Base-by-base conservation (phyloP, 2,888 invertebrate species). In the Drosophila dives region DNA sequence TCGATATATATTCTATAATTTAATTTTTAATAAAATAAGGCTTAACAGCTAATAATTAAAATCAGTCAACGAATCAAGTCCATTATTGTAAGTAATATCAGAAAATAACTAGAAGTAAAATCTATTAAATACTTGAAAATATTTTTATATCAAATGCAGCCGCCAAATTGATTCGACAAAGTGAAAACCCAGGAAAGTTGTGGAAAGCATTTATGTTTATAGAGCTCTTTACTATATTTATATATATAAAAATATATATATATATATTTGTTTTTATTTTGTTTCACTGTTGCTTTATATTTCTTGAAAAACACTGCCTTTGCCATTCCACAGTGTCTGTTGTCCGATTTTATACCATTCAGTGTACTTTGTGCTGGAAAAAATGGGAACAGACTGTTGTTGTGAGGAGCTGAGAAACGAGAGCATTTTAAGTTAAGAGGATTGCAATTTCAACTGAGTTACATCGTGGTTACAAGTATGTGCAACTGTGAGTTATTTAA, bases 401-500 rank as follows among this genome's bases (percentile, higher is more conserved):
- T 40, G 51, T 29, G 50, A 11, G 15, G 11, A 23, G 38, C 11
- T 12, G 17, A 3, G 26, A 61, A 34, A 59, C 26, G 29, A 15
- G 33, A 26, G 15, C 12, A 40, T 40, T 53, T 64, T 29, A 51
- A 63, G 59, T 70, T 66, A 36, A 36, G 64, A 45, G 56, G 23
- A 15, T 33, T 68, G 68, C 59, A 59, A 73, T 54, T 70, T 67
- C 29, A 55, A 68, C 56, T 54, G 67, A 68, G 72, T 75, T 80
- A 71, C 69, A 63, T 67, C 17, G 54, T 38, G 17, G 36, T 38
- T 54, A 26, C 48, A 49, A 26, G 48, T 36, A 26, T 54, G n/a
- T 34, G 69, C 75, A 68, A 62, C 64, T 85, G 68, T 70, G 78
- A 72, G 79, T 83, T 78, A 79, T 76, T 86, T 81, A 75, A 74